Conservation (phyloP, 2,113 vertebrate genomes). For the Platanista minor region DNA sequence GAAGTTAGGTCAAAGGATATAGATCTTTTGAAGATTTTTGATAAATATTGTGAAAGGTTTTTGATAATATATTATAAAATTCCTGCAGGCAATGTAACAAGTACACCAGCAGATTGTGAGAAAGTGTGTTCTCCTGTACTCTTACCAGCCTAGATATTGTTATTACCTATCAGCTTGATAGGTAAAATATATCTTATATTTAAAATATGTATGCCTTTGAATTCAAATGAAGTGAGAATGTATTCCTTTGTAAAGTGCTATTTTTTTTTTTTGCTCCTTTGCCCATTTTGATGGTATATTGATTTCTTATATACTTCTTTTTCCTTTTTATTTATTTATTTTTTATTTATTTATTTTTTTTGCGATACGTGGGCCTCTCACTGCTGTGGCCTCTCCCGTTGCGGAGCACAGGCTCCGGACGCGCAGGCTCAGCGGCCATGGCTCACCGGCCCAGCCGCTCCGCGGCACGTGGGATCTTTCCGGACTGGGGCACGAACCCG, state of each 20-base stretch:
- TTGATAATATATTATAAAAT: neutral
- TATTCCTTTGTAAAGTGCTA: neutral
- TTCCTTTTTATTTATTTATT: neutral
- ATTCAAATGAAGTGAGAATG: neutral
- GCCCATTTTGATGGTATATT: neutral
- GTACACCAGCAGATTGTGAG: neutral
- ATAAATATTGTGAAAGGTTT: neutral
- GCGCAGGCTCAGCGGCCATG: no score
- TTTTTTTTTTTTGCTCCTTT: neutral
- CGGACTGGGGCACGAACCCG: no score
- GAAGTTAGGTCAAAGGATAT: neutral
- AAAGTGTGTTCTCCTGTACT: neutral
- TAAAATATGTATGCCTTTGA: neutral
- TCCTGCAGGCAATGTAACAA: neutral
- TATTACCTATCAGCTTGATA: neutral
- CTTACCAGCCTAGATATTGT: neutral
- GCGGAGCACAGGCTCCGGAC: no score
- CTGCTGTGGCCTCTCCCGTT: no score
- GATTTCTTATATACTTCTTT: neutral
- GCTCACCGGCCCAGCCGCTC: no score
- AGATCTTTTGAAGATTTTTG: neutral
- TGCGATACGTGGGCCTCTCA: no score
- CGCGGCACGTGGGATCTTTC: no score
- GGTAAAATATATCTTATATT: neutral
- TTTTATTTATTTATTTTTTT: no score